Evolutionary conservation across 1,140 invertebrate genomes (phyloP), one percentile per base, ranked within the genome.

Genomic region (Diabrotica virgifera): DNA sequence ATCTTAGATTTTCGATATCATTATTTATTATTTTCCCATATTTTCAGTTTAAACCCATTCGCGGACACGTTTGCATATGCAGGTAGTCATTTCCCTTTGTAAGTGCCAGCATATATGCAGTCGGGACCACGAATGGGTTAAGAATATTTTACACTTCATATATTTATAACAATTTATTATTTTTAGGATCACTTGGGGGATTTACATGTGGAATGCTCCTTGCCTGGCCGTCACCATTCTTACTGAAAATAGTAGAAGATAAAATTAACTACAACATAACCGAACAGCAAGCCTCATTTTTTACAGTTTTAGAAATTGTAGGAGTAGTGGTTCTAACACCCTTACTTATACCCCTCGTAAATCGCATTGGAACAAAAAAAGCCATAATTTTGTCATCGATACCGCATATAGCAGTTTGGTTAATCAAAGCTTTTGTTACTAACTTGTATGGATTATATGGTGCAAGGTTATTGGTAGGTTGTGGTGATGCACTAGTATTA

Each of bases 401-500:
- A 1, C 87, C 87, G 0, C 85, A 85, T 67, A 80, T 87, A 37
- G 66, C 86, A 2, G 89, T 89, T 8, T 92, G 87, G 85, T 75
- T 87, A 4, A 79, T 86, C 11, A 82, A 90, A 3, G 84, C 86
- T 68, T 74, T 84, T 59, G 80, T 83, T 5, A 74, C 75, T 53
- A 81, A 81, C 5, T 79, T 85, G 0, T 58, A 70, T 0, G 80
- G 80, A 13, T 79, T 88, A 6, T 87, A 87, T 71, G 70, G 82
- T 5, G 72, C 70, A 2, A 52, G 85, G 65, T 70, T 84, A 6
- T 79, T 86, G 63, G 80, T 84, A 6, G 90, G 89, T 36, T 76
- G 92, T 3, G 85, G 88, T 0, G 84, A 91, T 63, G 87, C 87
- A 5, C 86, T 86, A 53, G 81, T 86, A 3, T 88, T 86, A 64